Base-by-base conservation (phyloP, 2,113 vertebrate genomes). In the Leucoraja erinaceus region DNA sequence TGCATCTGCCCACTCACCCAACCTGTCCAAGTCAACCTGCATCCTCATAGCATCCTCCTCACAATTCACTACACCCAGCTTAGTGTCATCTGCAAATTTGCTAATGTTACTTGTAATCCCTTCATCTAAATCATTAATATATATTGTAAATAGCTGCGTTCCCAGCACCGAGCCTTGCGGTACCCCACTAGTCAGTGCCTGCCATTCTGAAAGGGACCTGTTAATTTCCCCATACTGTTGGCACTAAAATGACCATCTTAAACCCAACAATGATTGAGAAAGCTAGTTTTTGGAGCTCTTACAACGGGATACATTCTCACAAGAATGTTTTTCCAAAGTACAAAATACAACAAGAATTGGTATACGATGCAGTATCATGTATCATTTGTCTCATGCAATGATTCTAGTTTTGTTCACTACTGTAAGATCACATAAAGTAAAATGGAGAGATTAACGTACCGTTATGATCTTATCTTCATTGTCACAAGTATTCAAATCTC, bases 401-500 rank as follows among this genome's bases (percentile, higher is more conserved):
- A 9, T 16, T 77, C 12, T 77, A 77, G 14, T 77, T 33, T 59
- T 59, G 16, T 84, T 84, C 11, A 47, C 11, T 11, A 81, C 22
- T 54, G 38, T 81, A 81, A 81, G 4, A 56, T 54, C 81, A 56
- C 81, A 84, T 56, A 54, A 59, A 14, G 22, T 47, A 74, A 28
- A 5, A 18, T 1, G 22, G 25, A 91, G 72, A 47, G 10, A 5
- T 47, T 54, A 18, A 54, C 79, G 12, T 95, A 98, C 98, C 95
- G 98, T 97, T 94, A 98, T 96, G 63, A 93, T 96, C 93, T 95
- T 97, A 94, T 98, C 98, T 63, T 97, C 96, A 47, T 92, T 66
- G 78, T 98, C 98, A 94, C 98, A 98, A 8, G 97, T 98, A 66
- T 97, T 95, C 61, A 98, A 95, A 38, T 97, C 95, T 94, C 98